Evolutionary conservation across 2,797 vertebrate species (phyloP).

Genomic region (Gallirallus australis): DNA sequence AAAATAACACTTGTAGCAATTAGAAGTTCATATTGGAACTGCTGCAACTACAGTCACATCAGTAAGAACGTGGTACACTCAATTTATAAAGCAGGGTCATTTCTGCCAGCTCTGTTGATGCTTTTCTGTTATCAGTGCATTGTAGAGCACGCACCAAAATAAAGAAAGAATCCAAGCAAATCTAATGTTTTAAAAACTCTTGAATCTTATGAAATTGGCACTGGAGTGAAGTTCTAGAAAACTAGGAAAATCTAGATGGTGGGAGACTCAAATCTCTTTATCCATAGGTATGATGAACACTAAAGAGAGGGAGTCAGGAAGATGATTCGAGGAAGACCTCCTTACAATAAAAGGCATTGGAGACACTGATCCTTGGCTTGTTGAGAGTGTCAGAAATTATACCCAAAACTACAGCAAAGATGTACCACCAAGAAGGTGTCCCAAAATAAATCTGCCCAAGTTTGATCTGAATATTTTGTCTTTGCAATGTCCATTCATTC

Average conservation of each 20-base stretch:
- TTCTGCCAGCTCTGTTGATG: neutral
- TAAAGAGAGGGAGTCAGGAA: neutral
- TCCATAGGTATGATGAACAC: neutral
- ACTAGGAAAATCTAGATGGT: neutral
- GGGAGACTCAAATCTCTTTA: neutral
- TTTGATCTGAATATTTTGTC: neutral
- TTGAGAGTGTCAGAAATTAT: neutral
- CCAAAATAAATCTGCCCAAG: neutral
- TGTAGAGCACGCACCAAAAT: neutral
- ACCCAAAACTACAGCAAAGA: neutral
- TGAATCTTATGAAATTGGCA: fast-evolving
- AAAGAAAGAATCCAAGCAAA: neutral
- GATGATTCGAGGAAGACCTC: too few relatives aligned
- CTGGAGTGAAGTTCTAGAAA: neutral
- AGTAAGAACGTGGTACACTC: neutral
- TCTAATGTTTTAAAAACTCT: neutral
- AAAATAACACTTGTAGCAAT: neutral
- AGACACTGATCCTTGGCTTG: too few relatives aligned
- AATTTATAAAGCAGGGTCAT: neutral
- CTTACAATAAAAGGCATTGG: too few relatives aligned
- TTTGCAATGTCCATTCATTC: neutral
- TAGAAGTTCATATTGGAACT: neutral
- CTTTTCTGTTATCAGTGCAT: neutral
- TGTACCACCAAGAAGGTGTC: neutral
- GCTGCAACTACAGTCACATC: neutral